Conservation (phyloP, 2,797 vertebrate genomes). For the Chloroceryle inda region DNA sequence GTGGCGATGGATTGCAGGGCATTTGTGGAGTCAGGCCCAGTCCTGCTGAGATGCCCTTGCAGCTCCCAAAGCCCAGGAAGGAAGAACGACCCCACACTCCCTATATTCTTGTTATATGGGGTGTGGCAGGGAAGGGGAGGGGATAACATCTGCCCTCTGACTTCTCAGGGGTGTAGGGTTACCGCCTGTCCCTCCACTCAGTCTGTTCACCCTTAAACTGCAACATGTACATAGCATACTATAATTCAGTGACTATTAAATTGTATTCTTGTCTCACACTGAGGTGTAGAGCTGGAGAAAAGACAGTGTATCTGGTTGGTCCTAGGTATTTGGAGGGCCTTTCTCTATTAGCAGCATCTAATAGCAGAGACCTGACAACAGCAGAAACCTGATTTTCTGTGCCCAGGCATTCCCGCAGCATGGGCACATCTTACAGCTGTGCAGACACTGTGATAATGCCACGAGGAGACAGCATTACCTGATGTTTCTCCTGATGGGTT, state of each 20-base stretch:
- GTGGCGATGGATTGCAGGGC: too few relatives aligned
- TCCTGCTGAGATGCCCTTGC: too few relatives aligned
- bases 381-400: background rate
- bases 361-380: background rate
- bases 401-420: accelerated
- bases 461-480: background rate
- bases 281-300: background rate
- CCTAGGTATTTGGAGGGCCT: background rate
- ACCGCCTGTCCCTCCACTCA: too few relatives aligned
- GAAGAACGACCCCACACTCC: too few relatives aligned
- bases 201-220: too few relatives aligned
- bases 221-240: background rate
- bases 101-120: too few relatives aligned
- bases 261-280: background rate
- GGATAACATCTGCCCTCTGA: too few relatives aligned
- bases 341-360: background rate
- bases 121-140: too few relatives aligned
- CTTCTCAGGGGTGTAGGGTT: too few relatives aligned
- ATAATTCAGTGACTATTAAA: background rate
- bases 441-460: background rate
- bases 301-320: background rate
- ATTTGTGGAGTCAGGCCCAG: too few relatives aligned
- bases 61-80: too few relatives aligned
- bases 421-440: background rate
- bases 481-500: background rate